Evolutionary conservation across 23 tunicate genomes (phyloP), one percentile per base, ranked within the genome.

Genomic region (Ciona savignyi): DNA sequence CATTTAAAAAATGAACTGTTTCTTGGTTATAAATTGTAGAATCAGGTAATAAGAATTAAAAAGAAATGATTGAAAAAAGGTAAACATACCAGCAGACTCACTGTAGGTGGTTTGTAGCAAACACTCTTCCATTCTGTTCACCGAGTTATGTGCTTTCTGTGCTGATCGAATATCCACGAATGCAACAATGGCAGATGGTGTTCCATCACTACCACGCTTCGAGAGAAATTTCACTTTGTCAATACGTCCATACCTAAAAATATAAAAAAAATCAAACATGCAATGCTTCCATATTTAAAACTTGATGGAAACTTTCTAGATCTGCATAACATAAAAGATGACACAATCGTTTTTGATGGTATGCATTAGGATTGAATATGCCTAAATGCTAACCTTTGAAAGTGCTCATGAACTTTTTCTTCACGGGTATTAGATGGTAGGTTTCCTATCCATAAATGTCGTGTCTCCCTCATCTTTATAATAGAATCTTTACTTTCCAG

Each of bases 81-180:
- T n/a, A 2, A 9, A 6, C 23, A 25, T 75, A 82, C 87, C 87
- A 32, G 86, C 77, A 29, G 83, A 84, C 29, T 88, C 96, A 78
- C 86, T 83, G 67, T 88, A 88, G 34, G 34, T 75, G 29, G 86
- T 88, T 62, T 76, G 71, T 24, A 88, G 75, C 68, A 82, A 77
- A 26, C 62, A 32, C 2, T 88, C 96, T 25, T 84, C 96, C 25
- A 82, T 27, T 1, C 72, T 48, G 62, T 88, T 88, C 29, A 70
- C 74, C 25, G 88, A 74, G 23, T 31, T 74, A 29, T 88, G 86
- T 27, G 88, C 96, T 77, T 88, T 73, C 30, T 88, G 88, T 1
- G 96, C 96, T 29, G 96, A 82, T 30, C 96, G 84, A 29, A 88
- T 77, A 68, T 88, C 96, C 33, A 88, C 86, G 74, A 88, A 88